Conservation (phyloP, 1,140 invertebrate species). For the Lasioglossum albipes region DNA sequence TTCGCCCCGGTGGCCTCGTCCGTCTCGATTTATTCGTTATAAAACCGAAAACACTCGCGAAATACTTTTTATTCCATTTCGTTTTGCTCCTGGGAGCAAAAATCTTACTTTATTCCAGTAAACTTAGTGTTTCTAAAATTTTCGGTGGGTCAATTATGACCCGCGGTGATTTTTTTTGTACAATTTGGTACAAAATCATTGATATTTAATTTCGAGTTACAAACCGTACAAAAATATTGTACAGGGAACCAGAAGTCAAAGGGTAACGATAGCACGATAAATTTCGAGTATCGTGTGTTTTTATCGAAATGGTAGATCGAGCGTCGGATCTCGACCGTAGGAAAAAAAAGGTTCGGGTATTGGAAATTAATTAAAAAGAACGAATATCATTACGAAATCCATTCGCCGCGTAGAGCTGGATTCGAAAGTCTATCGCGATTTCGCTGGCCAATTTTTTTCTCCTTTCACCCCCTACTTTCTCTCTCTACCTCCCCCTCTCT, state of each 20-base stretch:
- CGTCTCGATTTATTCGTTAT: background rate
- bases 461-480: background rate
- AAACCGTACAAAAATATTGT: no score
- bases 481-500: background rate
- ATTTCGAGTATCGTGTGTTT: background rate
- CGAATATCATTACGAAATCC: background rate
- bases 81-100: no score
- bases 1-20: background rate
- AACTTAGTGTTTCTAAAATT: no score
- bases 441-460: slow-evolving; percentile 16
- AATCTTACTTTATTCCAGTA: no score
- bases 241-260: no score
- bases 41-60: no score
- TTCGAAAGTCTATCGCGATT: slow-evolving; percentile 14
- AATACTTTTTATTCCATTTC: background rate
- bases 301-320: background rate
- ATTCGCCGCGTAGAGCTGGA: background rate
- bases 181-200: no score
- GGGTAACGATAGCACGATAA: no score
- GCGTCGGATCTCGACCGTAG: no score
- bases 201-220: no score
- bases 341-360: background rate
- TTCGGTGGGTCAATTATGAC: no score
- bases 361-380: slow-evolving; percentile 16
- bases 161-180: no score